These are phyloP conservation scores for Trachelipus rathkii DNA, from an alignment of 1,140 invertebrate species.

Conservation along the genomic window DNA sequence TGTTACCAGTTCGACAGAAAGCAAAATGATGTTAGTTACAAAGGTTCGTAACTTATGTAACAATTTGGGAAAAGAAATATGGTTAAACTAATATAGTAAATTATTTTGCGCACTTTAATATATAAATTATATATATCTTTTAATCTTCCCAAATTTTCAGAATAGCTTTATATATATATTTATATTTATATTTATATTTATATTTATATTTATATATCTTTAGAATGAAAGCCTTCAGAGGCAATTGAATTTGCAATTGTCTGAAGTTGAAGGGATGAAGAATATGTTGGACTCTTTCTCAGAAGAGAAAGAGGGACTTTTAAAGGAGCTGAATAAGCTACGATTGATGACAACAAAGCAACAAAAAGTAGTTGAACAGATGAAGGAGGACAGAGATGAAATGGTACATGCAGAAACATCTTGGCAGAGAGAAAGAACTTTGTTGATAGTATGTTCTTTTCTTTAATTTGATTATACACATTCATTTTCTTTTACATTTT, in stretches of 20 bases:
- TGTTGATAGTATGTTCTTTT: too few species aligned
- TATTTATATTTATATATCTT: background rate
- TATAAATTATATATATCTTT: too few species aligned
- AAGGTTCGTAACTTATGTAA: background rate
- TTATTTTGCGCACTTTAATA: too few species aligned
- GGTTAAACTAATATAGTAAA: too few species aligned
- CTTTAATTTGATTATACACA: too few species aligned
- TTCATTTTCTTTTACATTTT: too few species aligned
- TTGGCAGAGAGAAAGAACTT: too few species aligned
- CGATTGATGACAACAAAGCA: background rate
- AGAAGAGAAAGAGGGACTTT: background rate
- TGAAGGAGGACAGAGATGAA: background rate
- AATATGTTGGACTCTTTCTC: background rate
- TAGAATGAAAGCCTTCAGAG: background rate
- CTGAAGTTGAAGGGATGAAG: background rate
- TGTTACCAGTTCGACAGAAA: background rate
- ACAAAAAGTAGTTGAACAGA: conserved; percentile 1
- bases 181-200: too few species aligned
- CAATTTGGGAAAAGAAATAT: too few species aligned
- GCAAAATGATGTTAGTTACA: background rate
- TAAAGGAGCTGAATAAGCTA: background rate
- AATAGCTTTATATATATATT: too few species aligned
- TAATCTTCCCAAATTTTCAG: too few species aligned
- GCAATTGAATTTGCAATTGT: background rate
- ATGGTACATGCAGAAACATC: background rate